phyloP scores from a whole-genome alignment of 1,140 invertebrate species.

The Aphaenogaster ashmeadi region DNA sequence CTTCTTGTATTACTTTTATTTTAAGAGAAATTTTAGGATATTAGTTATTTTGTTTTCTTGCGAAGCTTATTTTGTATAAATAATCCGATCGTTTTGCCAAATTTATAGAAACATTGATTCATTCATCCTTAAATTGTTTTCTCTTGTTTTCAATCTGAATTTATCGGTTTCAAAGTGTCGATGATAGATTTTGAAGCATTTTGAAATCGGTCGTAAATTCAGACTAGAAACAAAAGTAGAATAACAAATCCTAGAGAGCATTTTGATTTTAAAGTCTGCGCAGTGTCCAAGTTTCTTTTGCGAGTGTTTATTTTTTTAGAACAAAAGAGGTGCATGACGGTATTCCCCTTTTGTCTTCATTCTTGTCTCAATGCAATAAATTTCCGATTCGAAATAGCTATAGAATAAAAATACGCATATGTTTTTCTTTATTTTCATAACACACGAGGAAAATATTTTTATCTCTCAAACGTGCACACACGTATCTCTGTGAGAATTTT shows the following conservation, averaged over 20 bases:
- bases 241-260: constrained; percentile 31
- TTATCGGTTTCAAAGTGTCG: neutral
- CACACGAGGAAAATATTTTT: neutral
- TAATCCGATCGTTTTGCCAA: neutral
- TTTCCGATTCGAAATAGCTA: neutral
- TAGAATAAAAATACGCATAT: constrained; percentile 13
- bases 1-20: neutral
- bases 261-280: constrained; percentile 33
- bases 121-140: neutral
- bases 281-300: neutral
- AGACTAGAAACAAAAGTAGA: constrained; percentile 15
- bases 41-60: neutral
- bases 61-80: neutral
- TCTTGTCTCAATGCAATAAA: constrained; percentile 8
- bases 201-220: constrained; percentile 14
- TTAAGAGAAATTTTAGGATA: neutral
- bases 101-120: neutral
- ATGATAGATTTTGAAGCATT: constrained; percentile 19
- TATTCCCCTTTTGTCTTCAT: constrained; percentile 1
- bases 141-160: neutral
- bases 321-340: neutral
- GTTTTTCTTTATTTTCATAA: neutral
- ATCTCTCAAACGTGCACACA: neutral
- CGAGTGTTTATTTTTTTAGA: constrained; percentile 22
- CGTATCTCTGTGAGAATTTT: neutral